Evolutionary conservation across 2,888 invertebrate species (phyloP).

Genomic region (Eubasilissa splendida): DNA sequence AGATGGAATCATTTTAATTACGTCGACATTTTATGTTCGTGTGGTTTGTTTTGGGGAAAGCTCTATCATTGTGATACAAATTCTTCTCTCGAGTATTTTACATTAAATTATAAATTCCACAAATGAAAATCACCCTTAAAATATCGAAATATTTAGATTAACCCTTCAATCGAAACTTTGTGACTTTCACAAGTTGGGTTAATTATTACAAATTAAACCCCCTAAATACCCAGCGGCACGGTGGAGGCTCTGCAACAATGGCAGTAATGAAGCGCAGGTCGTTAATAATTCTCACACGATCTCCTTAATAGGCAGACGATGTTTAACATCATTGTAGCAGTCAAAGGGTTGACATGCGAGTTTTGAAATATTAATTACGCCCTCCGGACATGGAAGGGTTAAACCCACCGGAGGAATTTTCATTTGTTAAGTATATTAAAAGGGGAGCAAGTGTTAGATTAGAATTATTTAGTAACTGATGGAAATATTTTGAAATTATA

Average conservation of each 20-base stretch:
- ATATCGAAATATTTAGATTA: too few relatives aligned
- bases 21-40: too few relatives aligned
- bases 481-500: not conserved
- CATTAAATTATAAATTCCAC: too few relatives aligned
- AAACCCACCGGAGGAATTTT: conserved; percentile 40
- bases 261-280: conserved; percentile 53
- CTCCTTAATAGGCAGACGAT: conserved; percentile 54
- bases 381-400: conserved; percentile 48
- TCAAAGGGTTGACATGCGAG: conserved; percentile 53
- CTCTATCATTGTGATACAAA: too few relatives aligned
- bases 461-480: not conserved
- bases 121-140: too few relatives aligned
- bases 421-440: conserved; percentile 40
- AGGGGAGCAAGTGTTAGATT: not conserved
- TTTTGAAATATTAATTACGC: conserved; percentile 58
- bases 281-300: conserved; percentile 57
- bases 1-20: too few relatives aligned
- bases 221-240: conserved; percentile 26
- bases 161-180: conserved; percentile 4
- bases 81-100: too few relatives aligned
- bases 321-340: conserved; percentile 54
- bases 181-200: conserved; percentile 38
- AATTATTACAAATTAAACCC: conserved; percentile 33
- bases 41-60: too few relatives aligned
- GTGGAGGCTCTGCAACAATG: conserved; percentile 19